Evolutionary conservation across 2,113 vertebrate species (phyloP).

Genomic region (Atrichornis clamosus): DNA sequence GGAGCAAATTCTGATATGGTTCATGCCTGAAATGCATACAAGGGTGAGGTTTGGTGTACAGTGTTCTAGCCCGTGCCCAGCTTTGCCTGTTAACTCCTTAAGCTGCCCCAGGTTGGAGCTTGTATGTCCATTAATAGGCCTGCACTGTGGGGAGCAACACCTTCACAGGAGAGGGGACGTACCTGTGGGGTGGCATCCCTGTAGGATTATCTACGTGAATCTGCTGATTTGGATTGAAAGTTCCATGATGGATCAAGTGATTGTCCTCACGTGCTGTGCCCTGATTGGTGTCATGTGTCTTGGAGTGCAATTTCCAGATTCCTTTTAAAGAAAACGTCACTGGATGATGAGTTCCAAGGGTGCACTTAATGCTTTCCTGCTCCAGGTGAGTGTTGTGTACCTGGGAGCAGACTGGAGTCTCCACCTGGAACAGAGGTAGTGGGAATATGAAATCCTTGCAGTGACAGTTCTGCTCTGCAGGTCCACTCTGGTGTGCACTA

Average conservation of each 20-base stretch:
- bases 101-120: neutral
- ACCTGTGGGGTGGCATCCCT: neutral
- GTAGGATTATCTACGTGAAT: neutral
- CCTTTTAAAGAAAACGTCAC: neutral
- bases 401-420: neutral
- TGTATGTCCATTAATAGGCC: fast-evolving
- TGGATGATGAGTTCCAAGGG: neutral
- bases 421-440: neutral
- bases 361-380: neutral
- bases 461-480: neutral
- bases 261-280: neutral
- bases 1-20: neutral
- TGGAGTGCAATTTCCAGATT: neutral
- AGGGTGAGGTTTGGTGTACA: neutral
- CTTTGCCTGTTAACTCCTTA: neutral
- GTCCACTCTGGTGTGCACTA: neutral
- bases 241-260: neutral
- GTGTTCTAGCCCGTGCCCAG: neutral
- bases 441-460: neutral
- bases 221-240: neutral
- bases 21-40: neutral
- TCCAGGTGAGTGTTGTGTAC: fast-evolving
- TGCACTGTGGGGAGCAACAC: neutral
- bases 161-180: neutral
- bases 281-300: neutral